Evolutionary conservation across 2,113 vertebrate species (phyloP), one percentile per base, ranked within the genome.

Genomic region (Garra rufa): DNA sequence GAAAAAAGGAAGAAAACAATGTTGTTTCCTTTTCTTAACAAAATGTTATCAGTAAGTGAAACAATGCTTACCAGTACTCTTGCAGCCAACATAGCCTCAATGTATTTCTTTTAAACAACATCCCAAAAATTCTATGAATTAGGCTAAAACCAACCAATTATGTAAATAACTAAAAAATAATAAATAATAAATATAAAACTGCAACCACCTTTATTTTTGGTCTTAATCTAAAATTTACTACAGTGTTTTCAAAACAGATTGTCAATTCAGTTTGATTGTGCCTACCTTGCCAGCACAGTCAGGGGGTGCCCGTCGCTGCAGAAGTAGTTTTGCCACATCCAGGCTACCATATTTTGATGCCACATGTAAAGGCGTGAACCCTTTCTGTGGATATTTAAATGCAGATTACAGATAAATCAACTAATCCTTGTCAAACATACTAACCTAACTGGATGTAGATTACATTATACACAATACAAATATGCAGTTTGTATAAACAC

Each of bases 271-370:
- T 69, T 59, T 14, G 24, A 34, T 44, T 48, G 76, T 78, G 63
- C 85, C 69, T 94, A 99, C 98, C 97, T 99, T 99, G 65, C 98
- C 98, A 13, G 97, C 92, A 3, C 95, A 96, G 87, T 99, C 97
- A 0, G 97, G 95, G 0, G 95, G 93, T 15, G 98, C 98, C 0
- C 92, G 93, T 0, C 97, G 96, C 92, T 98, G 96, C 87, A 99
- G 92, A 69, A 99, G 95, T 3, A 99, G 96, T 87, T 98, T 97
- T 44, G 96, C 97, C 74, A 99, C 97, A 85, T 98, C 98, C 83
- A 98, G 92, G 92, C 97, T 99, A 88, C 98, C 98, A 0, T 99
- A 99, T 86, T 99, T 99, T 67, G 98, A 93, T 0, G 98, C 98
- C 83, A 99, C 97, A 0, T 99, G 98, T 80, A 99, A 87, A 0